Conservation (phyloP, 2,797 vertebrate species). For the Enteromius anoplus region DNA sequence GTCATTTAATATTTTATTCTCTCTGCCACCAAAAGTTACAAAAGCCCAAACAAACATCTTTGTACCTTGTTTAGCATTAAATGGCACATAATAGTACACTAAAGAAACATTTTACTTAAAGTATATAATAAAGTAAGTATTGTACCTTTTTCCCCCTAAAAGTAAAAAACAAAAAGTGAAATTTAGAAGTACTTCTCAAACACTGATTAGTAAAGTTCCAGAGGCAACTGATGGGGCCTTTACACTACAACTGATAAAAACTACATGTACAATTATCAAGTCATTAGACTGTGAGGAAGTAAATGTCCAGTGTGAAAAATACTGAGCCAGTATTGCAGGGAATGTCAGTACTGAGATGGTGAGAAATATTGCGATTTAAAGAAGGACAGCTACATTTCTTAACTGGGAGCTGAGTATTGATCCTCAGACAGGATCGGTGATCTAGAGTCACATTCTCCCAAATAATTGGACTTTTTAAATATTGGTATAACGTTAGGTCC, state of each 20-base stretch:
- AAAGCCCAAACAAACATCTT: background rate
- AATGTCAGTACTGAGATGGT: constrained; percentile 24
- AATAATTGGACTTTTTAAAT: constrained; percentile 18
- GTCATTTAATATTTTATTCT: background rate
- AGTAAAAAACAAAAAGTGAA: background rate
- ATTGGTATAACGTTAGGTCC: background rate
- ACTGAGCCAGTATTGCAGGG: background rate
- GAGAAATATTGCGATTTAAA: constrained; percentile 29
- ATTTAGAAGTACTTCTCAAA: background rate
- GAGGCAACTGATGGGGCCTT: background rate
- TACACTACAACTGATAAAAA: constrained; percentile 1
- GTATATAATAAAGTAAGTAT: too few relatives aligned
- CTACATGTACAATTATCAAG: background rate
- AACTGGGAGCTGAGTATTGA: constrained; percentile 9
- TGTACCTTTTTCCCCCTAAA: background rate
- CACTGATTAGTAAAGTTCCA: background rate
- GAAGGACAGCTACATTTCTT: constrained; percentile 8
- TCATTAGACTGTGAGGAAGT: background rate
- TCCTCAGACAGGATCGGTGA: constrained; percentile 8
- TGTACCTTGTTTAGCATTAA: background rate
- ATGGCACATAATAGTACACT: background rate
- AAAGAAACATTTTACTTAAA: background rate
- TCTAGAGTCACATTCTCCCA: background rate
- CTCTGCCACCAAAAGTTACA: background rate
- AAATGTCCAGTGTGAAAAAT: background rate